A percentile compares a stretch with the other conserved stretches of the same genome.
Evolutionary conservation across 2,888 invertebrate genomes (phyloP).

Genomic region (Hanleya hanleyi): DNA sequence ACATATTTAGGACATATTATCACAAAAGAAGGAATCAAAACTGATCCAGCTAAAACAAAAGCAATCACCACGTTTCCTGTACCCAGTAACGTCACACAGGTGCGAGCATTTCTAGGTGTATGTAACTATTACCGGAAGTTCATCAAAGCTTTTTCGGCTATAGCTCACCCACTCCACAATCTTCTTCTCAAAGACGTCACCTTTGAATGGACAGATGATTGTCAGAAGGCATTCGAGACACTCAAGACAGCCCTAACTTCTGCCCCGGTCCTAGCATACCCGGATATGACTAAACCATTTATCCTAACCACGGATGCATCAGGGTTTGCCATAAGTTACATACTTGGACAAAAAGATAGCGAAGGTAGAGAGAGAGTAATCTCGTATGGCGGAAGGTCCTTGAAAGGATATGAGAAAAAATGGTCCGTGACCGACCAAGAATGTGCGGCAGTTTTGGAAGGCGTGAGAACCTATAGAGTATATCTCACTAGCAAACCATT

Average conservation of each 20-base stretch:
- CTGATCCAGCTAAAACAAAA: conserved; percentile 1
- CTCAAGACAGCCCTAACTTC: conserved; percentile 43
- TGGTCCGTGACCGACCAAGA: conserved; percentile 30
- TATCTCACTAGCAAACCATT: conserved; percentile 31
- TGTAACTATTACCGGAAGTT: conserved; percentile 67
- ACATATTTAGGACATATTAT: conserved; percentile 9
- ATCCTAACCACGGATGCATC: conserved; percentile 37
- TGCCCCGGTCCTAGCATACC: conserved; percentile 21
- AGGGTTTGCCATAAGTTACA: conserved; percentile 29
- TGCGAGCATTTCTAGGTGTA: conserved; percentile 1
- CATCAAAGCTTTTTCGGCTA: conserved; percentile 47
- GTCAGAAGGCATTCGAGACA: conserved; percentile 49
- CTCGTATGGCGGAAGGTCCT: conserved; percentile 1
- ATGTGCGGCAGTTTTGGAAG: conserved; percentile 34
- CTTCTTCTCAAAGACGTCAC: conserved; percentile 46
- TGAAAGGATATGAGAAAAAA: conserved; percentile 20
- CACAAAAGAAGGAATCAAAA: not conserved
- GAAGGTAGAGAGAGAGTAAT: conserved; percentile 33
- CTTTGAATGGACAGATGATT: conserved; percentile 48
- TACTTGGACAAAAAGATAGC: conserved; percentile 37
- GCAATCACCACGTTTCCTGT: not conserved
- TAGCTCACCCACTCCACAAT: conserved; percentile 51
- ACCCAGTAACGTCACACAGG: not conserved
- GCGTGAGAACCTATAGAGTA: conserved; percentile 23
- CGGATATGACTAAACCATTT: conserved; percentile 23